phyloP scores from a whole-genome alignment of 2,888 invertebrate species.

The Chrysolina americana region DNA sequence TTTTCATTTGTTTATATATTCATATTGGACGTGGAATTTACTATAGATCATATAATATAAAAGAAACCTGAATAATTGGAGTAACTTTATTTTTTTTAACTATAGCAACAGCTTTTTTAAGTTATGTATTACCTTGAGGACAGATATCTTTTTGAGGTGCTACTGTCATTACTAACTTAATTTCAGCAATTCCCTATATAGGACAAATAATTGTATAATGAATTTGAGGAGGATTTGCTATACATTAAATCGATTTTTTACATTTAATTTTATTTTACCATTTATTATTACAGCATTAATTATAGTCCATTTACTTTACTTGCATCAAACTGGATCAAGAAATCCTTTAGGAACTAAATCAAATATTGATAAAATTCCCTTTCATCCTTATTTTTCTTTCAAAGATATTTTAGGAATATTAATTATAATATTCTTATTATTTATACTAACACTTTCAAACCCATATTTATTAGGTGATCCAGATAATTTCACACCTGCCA shows the following conservation, averaged over 20 bases:
- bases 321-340: conserved; percentile 80
- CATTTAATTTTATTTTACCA: conserved; percentile 81
- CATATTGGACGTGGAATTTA: conserved; percentile 80
- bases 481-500: conserved; percentile 82
- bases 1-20: conserved; percentile 80
- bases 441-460: conserved; percentile 71
- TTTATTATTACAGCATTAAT: conserved; percentile 77
- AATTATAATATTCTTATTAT: conserved; percentile 72
- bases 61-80: conserved; percentile 77
- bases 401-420: conserved; percentile 78
- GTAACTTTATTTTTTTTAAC: conserved; percentile 76
- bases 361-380: conserved; percentile 79
- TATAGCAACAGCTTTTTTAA: conserved; percentile 84
- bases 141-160: conserved; percentile 89
- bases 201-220: conserved; percentile 77
- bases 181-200: conserved; percentile 81
- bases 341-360: conserved; percentile 78
- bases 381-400: conserved; percentile 77
- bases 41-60: conserved; percentile 69
- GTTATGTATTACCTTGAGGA: conserved; percentile 82
- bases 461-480: conserved; percentile 79
- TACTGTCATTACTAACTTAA: conserved; percentile 75
- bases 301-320: conserved; percentile 77
- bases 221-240: conserved; percentile 84
- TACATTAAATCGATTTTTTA: conserved; percentile 85